A percentile compares a stretch with the other conserved stretches of the same genome.
phyloP scores from a whole-genome alignment of 2,888 invertebrate species.

The Pherbina coryleti region DNA sequence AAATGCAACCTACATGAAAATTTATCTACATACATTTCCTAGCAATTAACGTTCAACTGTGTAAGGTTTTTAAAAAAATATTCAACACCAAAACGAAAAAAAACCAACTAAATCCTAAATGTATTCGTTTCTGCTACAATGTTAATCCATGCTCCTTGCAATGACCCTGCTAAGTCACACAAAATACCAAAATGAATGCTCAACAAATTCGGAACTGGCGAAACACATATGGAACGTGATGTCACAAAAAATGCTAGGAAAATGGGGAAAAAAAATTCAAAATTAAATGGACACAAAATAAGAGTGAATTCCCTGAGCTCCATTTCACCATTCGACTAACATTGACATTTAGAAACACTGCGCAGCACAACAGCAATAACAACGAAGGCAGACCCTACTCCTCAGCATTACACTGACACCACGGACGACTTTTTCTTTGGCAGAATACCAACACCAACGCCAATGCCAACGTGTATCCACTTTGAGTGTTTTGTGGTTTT shows the following conservation, averaged over 20 bases:
- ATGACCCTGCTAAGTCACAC: not conserved
- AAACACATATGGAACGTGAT: not conserved
- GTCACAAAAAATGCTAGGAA: not conserved
- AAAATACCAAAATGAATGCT: not conserved
- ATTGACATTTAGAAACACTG: not conserved
- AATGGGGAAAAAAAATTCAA: not conserved
- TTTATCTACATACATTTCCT: not conserved
- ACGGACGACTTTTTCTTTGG: not conserved
- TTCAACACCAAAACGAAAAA: not conserved
- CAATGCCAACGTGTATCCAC: not conserved
- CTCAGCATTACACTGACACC: not conserved
- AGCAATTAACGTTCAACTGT: constrained; percentile 24
- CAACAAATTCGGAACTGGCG: not conserved
- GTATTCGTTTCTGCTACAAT: not conserved
- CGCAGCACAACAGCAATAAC: not conserved
- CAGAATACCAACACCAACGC: not conserved
- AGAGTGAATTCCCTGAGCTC: not conserved
- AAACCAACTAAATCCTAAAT: not conserved
- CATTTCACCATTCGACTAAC: not conserved
- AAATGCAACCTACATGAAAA: too few relatives aligned
- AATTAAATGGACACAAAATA: constrained; percentile 6
- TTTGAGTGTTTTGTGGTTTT: constrained; percentile 6
- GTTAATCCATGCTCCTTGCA: not conserved
- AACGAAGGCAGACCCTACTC: not conserved
- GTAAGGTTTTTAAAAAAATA: not conserved